Percentiles rank a stretch among this genome's conserved stretches.
Conservation (phyloP, 2,888 invertebrate species). For the Campoplex capitator region DNA sequence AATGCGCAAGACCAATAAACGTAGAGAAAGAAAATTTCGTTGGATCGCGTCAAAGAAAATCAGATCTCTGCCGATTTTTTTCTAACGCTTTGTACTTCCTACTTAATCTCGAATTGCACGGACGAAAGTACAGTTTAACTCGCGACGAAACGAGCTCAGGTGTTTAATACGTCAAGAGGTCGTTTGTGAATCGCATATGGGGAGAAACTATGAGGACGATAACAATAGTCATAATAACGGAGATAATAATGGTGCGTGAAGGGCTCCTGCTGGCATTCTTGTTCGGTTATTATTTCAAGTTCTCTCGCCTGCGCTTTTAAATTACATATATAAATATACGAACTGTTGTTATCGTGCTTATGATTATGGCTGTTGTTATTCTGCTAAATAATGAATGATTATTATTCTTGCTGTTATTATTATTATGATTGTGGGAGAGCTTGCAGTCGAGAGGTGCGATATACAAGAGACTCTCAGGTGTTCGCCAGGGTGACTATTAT, state of each 20-base stretch:
- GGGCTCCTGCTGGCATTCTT: constrained; percentile 26
- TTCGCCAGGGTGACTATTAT: constrained; percentile 61
- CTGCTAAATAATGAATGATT: constrained; percentile 2
- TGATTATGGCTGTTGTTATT: constrained; percentile 20
- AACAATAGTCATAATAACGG: constrained; percentile 16
- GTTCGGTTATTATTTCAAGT: constrained; percentile 50
- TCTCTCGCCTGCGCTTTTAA: constrained; percentile 13
- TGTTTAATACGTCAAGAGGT: constrained; percentile 32
- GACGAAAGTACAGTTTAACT: neutral
- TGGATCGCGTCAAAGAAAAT: neutral
- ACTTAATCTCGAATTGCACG: neutral
- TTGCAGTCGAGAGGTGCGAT: constrained; percentile 36
- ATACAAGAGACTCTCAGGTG: constrained; percentile 56
- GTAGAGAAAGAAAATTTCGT: neutral
- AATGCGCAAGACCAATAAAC: neutral
- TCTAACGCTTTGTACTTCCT: neutral
- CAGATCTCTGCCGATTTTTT: neutral
- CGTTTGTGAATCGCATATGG: constrained; percentile 9
- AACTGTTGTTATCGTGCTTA: neutral
- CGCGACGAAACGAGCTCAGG: constrained; percentile 41
- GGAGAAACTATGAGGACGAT: constrained; percentile 17
- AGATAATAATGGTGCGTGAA: constrained; percentile 48
- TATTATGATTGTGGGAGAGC: constrained; percentile 40
- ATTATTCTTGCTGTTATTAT: constrained; percentile 25
- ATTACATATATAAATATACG: constrained; percentile 15